These are phyloP conservation scores for Drosophila atripex DNA, from an alignment of 2,888 invertebrate genomes.

Conservation along the genomic window DNA sequence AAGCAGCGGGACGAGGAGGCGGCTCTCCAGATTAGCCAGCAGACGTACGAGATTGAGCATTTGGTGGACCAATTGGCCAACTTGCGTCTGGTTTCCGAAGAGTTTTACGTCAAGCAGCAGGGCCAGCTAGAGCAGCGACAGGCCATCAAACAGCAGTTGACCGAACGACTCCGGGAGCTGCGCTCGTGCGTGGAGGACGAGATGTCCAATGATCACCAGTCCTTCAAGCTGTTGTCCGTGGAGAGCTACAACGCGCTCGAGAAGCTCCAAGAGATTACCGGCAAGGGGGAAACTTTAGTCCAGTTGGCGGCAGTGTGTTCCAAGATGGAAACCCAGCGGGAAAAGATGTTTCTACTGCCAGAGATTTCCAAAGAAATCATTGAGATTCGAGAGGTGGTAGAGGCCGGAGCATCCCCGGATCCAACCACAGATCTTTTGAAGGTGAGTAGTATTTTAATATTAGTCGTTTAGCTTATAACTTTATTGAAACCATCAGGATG, in stretches of 20 bases:
- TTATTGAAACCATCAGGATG: slow-evolving; percentile 78
- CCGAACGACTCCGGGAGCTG: slow-evolving; percentile 84
- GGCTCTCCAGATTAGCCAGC: slow-evolving; percentile 81
- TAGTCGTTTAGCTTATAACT: neutral
- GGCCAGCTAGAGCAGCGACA: slow-evolving; percentile 84
- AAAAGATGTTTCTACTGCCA: slow-evolving; percentile 84
- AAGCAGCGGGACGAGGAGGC: slow-evolving; percentile 83
- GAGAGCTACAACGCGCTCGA: slow-evolving; percentile 85
- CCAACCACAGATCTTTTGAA: slow-evolving; percentile 47
- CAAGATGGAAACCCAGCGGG: slow-evolving; percentile 87
- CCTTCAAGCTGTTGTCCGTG: slow-evolving; percentile 87
- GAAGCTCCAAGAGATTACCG: slow-evolving; percentile 85
- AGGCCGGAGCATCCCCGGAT: slow-evolving; percentile 76
- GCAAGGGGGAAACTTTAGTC: slow-evolving; percentile 86
- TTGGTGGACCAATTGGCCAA: slow-evolving; percentile 80
- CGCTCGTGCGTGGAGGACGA: slow-evolving; percentile 85
- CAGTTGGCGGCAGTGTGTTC: slow-evolving; percentile 87
- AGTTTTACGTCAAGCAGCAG: slow-evolving; percentile 84
- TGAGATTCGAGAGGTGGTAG: slow-evolving; percentile 74
- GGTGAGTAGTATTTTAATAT: slow-evolving; percentile 26
- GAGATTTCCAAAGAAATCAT: slow-evolving; percentile 66
- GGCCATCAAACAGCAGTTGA: slow-evolving; percentile 84
- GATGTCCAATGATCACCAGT: slow-evolving; percentile 84
- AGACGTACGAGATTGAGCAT: slow-evolving; percentile 81
- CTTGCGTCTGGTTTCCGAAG: slow-evolving; percentile 85